Base-by-base conservation (phyloP, 2,113 vertebrate genomes). In the Pimephales promelas region DNA sequence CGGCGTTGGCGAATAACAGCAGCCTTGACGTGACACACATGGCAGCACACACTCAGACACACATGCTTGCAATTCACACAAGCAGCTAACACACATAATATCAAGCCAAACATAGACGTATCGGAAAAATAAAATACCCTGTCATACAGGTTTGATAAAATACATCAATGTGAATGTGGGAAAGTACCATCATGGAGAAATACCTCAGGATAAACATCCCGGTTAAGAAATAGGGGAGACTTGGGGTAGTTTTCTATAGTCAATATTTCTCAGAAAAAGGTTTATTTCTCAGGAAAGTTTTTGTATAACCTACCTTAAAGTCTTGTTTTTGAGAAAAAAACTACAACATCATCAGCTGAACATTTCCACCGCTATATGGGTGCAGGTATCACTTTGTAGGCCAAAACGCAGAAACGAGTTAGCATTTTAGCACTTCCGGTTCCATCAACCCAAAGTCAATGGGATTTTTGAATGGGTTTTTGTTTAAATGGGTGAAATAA, bases 1-100 rank as follows among this genome's bases (percentile, higher is more conserved):
- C 81, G 26, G 73, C 54, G 9, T 66, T 84, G n/a, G 72, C 3
- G 45, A 88, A 83, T 74, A 85, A 83, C 74, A 11, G 78, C 64
- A 74, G 78, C 82, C 36, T 84, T 82, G 84, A 85, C 49, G 56
- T 84, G 24, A 86, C 49, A 83, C 36, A 34, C 61, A 72, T 31
- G 85, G 40, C 68, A 52, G 85, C 75, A 75, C 57, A 80, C 56
- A 45, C 26, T 73, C 43, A 79, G 64, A 79, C 54, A 59, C 84
- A 71, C 62, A 85, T 61, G 57, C 54, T 24, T n/a, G n/a, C 62
- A 71, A 36, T 45, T 57, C 81, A 18, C 77, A 74, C 66, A 78
- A 28, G 47, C 84, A 66, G 34, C 78, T 66, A 80, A 80, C 45
- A 76, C 56, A 54, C 45, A 36, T 72, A 71, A 79, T 72, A 80